These are phyloP conservation scores for Lytechinus variegatus DNA, from an alignment of 35 echinoderm and acorn worm species.

Conservation along the genomic window DNA sequence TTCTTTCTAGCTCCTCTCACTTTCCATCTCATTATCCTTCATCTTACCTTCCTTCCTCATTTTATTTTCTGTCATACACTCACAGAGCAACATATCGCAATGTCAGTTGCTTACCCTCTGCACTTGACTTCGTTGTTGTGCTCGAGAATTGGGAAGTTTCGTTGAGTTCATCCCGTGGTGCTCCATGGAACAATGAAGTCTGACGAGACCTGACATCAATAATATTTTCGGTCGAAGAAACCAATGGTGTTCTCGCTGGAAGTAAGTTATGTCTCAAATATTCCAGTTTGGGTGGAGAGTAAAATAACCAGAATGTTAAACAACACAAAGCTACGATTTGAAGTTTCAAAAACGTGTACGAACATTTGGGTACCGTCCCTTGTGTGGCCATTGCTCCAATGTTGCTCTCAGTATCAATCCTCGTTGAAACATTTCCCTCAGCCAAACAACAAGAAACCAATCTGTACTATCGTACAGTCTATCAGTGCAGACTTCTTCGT, in stretches of 20 bases:
- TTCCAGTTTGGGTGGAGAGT: background rate
- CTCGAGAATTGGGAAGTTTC: background rate
- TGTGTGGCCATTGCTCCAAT: background rate
- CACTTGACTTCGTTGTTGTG: background rate
- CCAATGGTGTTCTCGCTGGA: background rate
- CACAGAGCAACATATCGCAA: too few species aligned
- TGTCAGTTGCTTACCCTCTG: background rate
- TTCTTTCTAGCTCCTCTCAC: too few species aligned
- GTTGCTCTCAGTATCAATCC: too few species aligned
- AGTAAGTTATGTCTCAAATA: background rate
- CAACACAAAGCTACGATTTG: constrained; percentile 5
- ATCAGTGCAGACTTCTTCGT: too few species aligned
- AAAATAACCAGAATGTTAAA: background rate
- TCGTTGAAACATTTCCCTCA: too few species aligned
- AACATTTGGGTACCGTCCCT: background rate
- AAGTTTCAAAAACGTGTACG: background rate
- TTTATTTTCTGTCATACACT: too few species aligned
- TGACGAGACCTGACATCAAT: background rate
- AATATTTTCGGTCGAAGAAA: background rate
- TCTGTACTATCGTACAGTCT: too few species aligned
- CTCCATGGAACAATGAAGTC: background rate
- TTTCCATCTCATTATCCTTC: too few species aligned
- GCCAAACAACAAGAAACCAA: too few species aligned
- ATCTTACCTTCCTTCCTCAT: too few species aligned
- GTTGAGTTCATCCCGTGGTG: background rate